Evolutionary conservation across 1,140 invertebrate genomes (phyloP).

Genomic region (Eueides isabella): DNA sequence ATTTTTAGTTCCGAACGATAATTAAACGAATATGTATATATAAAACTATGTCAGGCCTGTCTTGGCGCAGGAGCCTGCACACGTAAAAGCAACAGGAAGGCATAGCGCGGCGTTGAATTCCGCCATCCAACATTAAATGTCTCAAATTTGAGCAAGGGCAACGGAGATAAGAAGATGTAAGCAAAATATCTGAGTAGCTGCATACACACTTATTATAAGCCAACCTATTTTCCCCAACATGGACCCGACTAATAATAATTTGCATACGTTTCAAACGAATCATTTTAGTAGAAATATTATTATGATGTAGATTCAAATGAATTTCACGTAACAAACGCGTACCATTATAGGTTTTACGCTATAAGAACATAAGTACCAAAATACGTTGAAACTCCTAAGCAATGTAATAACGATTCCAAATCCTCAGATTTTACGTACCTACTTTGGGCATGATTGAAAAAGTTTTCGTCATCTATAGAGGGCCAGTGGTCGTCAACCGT

Average conservation of each 20-base stretch:
- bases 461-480: conserved; percentile 2
- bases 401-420: conserved; percentile 13
- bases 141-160: too few relatives aligned
- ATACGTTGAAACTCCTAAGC: neutral
- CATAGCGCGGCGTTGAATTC: too few relatives aligned
- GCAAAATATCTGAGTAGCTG: too few relatives aligned
- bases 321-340: neutral
- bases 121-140: too few relatives aligned
- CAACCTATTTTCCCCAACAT: neutral
- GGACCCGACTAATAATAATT: neutral
- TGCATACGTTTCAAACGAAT: conserved; percentile 6
- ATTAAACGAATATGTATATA: too few relatives aligned
- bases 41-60: too few relatives aligned
- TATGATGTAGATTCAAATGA: neutral
- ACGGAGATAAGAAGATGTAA: too few relatives aligned
- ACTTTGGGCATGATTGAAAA: conserved; percentile 12
- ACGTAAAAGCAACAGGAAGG: too few relatives aligned
- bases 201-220: neutral
- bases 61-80: too few relatives aligned
- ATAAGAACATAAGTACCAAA: neutral
- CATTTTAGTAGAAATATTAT: neutral
- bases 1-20: too few relatives aligned
- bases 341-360: neutral
- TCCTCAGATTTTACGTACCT: conserved; percentile 10
- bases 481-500: neutral